Conservation (phyloP, 2,113 vertebrate genomes). For the Leptodactylus fuscus region DNA sequence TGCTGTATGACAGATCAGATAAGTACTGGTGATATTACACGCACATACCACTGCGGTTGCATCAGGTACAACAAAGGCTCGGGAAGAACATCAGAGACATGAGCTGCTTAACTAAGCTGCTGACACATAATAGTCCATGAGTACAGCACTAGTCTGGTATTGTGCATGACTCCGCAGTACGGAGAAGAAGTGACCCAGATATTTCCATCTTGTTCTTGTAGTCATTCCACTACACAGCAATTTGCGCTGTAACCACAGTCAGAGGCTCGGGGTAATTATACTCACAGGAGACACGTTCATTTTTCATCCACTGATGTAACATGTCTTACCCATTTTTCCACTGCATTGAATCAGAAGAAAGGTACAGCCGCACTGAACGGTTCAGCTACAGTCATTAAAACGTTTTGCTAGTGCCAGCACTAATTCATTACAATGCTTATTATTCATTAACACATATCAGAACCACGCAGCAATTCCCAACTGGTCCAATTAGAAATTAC, state of each 20-base stretch:
- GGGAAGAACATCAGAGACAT: not conserved
- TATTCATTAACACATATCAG: constrained; percentile 16
- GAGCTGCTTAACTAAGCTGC: not conserved
- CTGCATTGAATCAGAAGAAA: not conserved
- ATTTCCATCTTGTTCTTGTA: not conserved
- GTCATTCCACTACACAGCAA: not conserved
- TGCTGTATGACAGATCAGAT: not conserved
- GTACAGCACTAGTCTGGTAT: not conserved
- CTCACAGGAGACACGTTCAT: not conserved
- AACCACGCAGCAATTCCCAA: not conserved
- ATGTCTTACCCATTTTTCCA: not conserved
- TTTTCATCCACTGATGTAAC: not conserved
- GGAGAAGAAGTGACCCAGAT: constrained; percentile 4
- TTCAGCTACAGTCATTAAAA: not conserved
- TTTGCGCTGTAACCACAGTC: not conserved
- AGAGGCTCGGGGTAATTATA: not conserved
- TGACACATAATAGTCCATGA: not conserved
- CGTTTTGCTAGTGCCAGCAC: not conserved
- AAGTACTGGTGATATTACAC: not conserved
- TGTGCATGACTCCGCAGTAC: not conserved
- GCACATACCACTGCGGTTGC: not conserved
- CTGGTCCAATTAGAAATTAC: not conserved
- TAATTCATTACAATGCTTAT: constrained; percentile 10
- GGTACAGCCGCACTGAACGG: not conserved
- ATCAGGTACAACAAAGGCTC: not conserved